A percentile compares a stretch with the other conserved stretches of the same genome.
These are phyloP conservation scores for Latrodectus elegans DNA, from an alignment of 2,888 invertebrate genomes.

Conservation along the genomic window DNA sequence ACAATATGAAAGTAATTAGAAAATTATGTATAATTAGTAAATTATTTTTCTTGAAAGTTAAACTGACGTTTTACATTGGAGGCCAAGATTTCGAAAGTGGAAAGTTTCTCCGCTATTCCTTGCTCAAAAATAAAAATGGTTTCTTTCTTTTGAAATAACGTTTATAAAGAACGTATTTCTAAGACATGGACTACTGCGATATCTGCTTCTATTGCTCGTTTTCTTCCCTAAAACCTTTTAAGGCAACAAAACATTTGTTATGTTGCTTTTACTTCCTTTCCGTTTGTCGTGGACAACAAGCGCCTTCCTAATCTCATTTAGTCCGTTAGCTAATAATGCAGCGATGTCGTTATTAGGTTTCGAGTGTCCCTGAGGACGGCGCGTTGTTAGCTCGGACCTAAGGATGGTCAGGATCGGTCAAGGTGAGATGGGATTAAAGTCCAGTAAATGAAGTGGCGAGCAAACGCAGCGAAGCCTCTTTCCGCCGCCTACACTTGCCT, in stretches of 20 bases:
- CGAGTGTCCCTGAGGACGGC: slow-evolving; percentile 8
- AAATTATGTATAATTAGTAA: no score
- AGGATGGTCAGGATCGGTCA: slow-evolving; percentile 14
- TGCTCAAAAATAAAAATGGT: no score
- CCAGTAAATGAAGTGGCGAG: slow-evolving; percentile 51
- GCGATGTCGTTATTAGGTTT: slow-evolving; percentile 53
- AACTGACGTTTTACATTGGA: no score
- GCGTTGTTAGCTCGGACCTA: slow-evolving; percentile 41
- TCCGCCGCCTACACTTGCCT: background rate
- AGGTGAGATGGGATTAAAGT: slow-evolving; percentile 54
- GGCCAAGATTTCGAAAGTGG: no score
- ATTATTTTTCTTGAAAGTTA: no score
- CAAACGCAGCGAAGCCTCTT: slow-evolving; percentile 40
- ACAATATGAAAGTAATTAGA: no score
- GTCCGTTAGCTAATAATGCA: slow-evolving; percentile 52
- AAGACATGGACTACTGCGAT: no score
- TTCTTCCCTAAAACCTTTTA: background rate
- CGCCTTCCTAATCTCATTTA: slow-evolving; percentile 52
- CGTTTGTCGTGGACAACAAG: background rate
- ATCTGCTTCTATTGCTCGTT: background rate
- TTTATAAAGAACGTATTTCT: no score
- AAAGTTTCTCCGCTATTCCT: no score
- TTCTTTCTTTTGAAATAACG: no score
- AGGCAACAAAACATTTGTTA: background rate
- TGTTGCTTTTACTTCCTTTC: background rate